phyloP scores from a whole-genome alignment of 2,113 vertebrate species.

The Crocuta crocuta region DNA sequence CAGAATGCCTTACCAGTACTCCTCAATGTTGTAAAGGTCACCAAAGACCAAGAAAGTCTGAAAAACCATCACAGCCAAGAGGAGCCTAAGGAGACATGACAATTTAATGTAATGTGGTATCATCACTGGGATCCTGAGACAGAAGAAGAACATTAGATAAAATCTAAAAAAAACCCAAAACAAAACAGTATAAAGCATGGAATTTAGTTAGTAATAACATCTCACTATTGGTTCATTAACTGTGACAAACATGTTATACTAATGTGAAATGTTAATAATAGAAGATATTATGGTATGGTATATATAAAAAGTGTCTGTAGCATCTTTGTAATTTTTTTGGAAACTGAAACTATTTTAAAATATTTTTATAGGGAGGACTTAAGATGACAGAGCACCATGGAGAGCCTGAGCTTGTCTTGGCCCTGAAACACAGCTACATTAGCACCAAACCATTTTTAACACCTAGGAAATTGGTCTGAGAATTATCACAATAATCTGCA shows the following conservation, averaged over 20 bases:
- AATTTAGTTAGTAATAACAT: neutral
- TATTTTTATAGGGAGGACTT: no score
- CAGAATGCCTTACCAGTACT: neutral
- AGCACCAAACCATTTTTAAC: no score
- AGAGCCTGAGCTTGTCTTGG: no score
- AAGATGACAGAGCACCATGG: no score
- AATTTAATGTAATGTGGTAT: neutral
- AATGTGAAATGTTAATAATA: neutral
- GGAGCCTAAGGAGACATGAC: neutral
- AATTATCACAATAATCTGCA: no score
- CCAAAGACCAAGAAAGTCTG: neutral
- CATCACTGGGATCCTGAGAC: neutral
- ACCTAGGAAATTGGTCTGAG: no score
- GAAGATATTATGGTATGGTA: no score
- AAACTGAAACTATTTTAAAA: neutral
- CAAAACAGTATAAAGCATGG: neutral
- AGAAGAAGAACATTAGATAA: neutral
- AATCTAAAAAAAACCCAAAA: neutral
- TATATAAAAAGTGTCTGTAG: neutral
- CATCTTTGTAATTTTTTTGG: neutral
- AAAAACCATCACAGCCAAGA: neutral
- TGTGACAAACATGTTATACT: neutral
- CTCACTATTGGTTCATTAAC: neutral
- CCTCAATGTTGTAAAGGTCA: neutral
- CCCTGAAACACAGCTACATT: no score